These are phyloP conservation scores for Philopotamus ludificatus DNA, from an alignment of 1,140 invertebrate species.

Conservation along the genomic window DNA sequence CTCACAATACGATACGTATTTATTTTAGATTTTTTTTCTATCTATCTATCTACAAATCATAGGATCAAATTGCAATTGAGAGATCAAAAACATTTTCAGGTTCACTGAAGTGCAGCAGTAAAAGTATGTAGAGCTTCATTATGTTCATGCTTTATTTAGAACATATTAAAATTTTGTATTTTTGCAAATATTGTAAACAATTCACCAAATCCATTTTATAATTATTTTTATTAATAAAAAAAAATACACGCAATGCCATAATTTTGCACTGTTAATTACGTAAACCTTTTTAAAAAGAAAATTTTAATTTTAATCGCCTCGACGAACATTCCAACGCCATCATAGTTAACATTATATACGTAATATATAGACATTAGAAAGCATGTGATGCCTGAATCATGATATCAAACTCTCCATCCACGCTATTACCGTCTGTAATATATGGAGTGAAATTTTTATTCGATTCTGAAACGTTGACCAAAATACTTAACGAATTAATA, in stretches of 20 bases:
- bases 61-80: too few species aligned
- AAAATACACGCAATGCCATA: conserved; percentile 25
- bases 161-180: conserved; percentile 13
- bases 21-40: too few species aligned
- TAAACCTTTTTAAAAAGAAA: conserved; percentile 15
- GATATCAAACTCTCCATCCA: too few species aligned
- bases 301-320: not conserved
- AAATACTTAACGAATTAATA: too few species aligned
- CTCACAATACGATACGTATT: too few species aligned
- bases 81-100: too few species aligned
- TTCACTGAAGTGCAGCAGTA: not conserved
- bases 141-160: conserved; percentile 10
- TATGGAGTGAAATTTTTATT: too few species aligned
- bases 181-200: conserved; percentile 18
- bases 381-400: conserved; percentile 25
- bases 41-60: too few species aligned
- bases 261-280: conserved; percentile 25
- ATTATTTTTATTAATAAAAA: conserved; percentile 26
- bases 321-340: not conserved
- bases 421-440: too few species aligned
- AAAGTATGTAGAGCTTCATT: conserved; percentile 10
- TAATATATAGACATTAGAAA: conserved; percentile 25
- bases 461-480: too few species aligned
- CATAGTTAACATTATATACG: conserved; percentile 1
- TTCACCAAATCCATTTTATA: conserved; percentile 25